These are phyloP conservation scores for Umimayanthus chanpuru DNA, from an alignment of 92 coral and sea anemone genomes.

Conservation along the genomic window DNA sequence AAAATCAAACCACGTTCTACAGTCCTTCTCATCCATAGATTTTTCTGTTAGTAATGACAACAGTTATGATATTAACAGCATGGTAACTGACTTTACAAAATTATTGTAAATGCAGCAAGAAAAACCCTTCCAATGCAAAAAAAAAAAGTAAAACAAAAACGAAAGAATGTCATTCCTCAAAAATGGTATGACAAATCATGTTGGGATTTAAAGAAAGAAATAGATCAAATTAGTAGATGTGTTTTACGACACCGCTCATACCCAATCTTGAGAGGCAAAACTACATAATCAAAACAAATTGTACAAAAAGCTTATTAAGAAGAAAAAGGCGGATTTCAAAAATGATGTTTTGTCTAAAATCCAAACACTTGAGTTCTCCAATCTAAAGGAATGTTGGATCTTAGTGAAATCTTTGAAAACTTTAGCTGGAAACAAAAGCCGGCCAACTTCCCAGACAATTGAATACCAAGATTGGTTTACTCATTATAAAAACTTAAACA, in stretches of 20 bases:
- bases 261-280: conserved; percentile 19
- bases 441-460: background rate
- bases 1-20: background rate
- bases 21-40: background rate
- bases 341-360: conserved; percentile 16
- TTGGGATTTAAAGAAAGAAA: conserved; percentile 18
- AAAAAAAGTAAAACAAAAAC: conserved; percentile 15
- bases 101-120: background rate
- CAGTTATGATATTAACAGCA: background rate
- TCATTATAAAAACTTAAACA: background rate
- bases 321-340: conserved; percentile 20
- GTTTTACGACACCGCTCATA: conserved; percentile 19
- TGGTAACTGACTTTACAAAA: background rate
- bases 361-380: conserved; percentile 2
- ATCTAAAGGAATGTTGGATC: conserved; percentile 14
- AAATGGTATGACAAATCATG: conserved; percentile 12
- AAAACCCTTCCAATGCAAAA: background rate
- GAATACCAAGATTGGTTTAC: conserved; percentile 3
- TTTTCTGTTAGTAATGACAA: background rate
- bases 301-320: conserved; percentile 13
- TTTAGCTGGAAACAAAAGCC: no score
- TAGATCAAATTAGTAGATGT: conserved; percentile 5
- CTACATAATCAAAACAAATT: conserved; percentile 9
- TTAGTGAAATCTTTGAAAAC: background rate
- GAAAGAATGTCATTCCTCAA: background rate